Evolutionary conservation across 2,888 invertebrate genomes (phyloP).

Genomic region (Mellilla xanthometata): DNA sequence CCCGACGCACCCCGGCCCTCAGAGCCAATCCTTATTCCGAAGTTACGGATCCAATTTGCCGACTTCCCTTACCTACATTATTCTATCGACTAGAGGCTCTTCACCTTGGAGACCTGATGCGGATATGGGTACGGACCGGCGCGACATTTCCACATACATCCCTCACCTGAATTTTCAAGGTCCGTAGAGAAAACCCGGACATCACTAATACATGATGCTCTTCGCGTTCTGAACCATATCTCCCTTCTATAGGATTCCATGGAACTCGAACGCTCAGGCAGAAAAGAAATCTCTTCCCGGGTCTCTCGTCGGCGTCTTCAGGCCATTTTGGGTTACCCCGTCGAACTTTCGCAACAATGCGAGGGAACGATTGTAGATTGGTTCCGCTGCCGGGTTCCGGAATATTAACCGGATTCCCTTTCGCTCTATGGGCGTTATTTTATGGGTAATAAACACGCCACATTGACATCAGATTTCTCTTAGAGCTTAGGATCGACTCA

Average conservation of each 20-base stretch:
- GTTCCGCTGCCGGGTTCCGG: constrained; percentile 83
- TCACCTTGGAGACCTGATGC: constrained; percentile 90
- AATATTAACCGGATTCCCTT: constrained; percentile 82
- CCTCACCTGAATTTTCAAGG: constrained; percentile 60
- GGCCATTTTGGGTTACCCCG: constrained; percentile 72
- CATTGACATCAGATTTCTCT: constrained; percentile 71
- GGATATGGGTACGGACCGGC: constrained; percentile 86
- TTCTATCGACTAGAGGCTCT: constrained; percentile 84
- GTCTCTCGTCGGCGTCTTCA: constrained; percentile 81
- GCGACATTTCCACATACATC: constrained; percentile 55
- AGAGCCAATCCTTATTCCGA: constrained; percentile 89
- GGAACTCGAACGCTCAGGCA: constrained; percentile 77
- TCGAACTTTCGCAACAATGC: constrained; percentile 40
- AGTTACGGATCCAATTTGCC: constrained; percentile 86
- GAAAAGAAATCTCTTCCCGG: constrained; percentile 70
- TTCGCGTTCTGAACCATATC: constrained; percentile 73
- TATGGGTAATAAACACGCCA: constrained; percentile 42
- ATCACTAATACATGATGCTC: constrained; percentile 49
- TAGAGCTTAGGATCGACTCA: constrained; percentile 83
- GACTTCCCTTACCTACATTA: constrained; percentile 87
- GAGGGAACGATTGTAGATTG: constrained; percentile 62
- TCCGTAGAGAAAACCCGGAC: constrained; percentile 56
- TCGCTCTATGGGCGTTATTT: constrained; percentile 70
- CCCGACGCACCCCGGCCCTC: constrained; percentile 85
- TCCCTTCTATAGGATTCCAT: constrained; percentile 75